phyloP scores from a whole-genome alignment of 2,113 vertebrate genomes.

The Thunnus thynnus region DNA sequence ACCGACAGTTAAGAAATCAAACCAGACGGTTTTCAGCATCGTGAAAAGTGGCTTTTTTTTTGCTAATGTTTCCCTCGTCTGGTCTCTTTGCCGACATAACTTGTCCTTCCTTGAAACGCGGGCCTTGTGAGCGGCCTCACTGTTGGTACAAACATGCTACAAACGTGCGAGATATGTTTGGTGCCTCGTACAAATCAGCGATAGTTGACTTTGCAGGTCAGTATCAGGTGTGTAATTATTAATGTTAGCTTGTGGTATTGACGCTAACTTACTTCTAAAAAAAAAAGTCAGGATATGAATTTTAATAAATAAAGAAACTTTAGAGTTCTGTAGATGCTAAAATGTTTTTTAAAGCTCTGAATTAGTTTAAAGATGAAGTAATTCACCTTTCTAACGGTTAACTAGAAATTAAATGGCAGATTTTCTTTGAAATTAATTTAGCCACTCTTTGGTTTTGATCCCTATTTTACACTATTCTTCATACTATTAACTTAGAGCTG shows the following conservation, averaged over 20 bases:
- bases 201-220: slow-evolving; percentile 60
- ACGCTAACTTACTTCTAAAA: background rate
- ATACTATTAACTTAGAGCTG: too few species aligned
- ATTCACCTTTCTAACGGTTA: too few species aligned
- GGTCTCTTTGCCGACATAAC: slow-evolving; percentile 65
- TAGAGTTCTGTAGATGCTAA: background rate
- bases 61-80: slow-evolving; percentile 77
- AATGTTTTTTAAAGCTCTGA: background rate
- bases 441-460: too few species aligned
- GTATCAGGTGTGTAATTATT: slow-evolving; percentile 7
- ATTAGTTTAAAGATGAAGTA: too few species aligned
- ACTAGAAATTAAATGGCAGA: too few species aligned
- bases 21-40: fast-evolving
- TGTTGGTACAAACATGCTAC: slow-evolving; percentile 77
- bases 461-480: too few species aligned
- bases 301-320: background rate
- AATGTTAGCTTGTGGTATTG: background rate
- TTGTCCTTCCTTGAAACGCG: slow-evolving; percentile 63
- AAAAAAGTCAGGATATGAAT: background rate
- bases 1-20: fast-evolving
- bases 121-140: slow-evolving; percentile 65
- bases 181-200: slow-evolving; percentile 3
- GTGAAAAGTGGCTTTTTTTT: background rate
- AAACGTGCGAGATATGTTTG: slow-evolving; percentile 1
- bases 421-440: too few species aligned